Evolutionary conservation across 2,113 vertebrate genomes (phyloP).

Genomic region (Ochotona curzoniae): DNA sequence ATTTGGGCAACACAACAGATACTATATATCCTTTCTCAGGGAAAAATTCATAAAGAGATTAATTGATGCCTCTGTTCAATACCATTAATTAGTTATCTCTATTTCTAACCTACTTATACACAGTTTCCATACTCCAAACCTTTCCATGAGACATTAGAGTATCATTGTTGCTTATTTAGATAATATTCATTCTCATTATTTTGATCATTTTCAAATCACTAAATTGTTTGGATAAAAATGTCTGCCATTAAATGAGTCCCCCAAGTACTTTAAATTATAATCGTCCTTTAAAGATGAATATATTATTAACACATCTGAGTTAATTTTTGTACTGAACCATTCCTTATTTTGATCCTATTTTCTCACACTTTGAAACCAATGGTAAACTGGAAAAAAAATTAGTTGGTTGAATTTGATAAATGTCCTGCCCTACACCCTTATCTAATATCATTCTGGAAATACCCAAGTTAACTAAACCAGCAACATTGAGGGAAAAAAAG

Average conservation of each 20-base stretch:
- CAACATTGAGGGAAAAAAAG: conserved; percentile 24
- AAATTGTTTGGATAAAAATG: conserved; percentile 37
- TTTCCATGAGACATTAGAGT: conserved; percentile 17
- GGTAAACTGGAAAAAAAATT: conserved; percentile 38
- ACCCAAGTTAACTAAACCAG: conserved; percentile 49
- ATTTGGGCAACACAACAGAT: conserved; percentile 4
- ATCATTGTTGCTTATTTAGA: conserved; percentile 29
- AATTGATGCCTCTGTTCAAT: conserved; percentile 36
- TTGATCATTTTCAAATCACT: conserved; percentile 17
- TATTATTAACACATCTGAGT: conserved; percentile 26
- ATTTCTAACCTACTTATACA: conserved; percentile 10
- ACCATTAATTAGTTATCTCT: conserved; percentile 23
- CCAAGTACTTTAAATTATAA: conserved; percentile 11
- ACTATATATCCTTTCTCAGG: conserved; percentile 2
- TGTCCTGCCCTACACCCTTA: conserved; percentile 43
- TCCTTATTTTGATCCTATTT: conserved; percentile 1
- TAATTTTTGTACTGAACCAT: conserved; percentile 51
- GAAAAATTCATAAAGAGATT: conserved; percentile 47
- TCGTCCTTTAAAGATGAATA: conserved; percentile 49
- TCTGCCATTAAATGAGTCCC: background rate
- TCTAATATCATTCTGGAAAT: conserved; percentile 23
- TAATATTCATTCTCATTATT: background rate
- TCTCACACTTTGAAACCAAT: conserved; percentile 49
- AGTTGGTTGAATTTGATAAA: conserved; percentile 32
- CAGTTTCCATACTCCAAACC: background rate